Evolutionary conservation across 1,140 invertebrate genomes (phyloP).

Genomic region (Lordiphosa collinella): DNA sequence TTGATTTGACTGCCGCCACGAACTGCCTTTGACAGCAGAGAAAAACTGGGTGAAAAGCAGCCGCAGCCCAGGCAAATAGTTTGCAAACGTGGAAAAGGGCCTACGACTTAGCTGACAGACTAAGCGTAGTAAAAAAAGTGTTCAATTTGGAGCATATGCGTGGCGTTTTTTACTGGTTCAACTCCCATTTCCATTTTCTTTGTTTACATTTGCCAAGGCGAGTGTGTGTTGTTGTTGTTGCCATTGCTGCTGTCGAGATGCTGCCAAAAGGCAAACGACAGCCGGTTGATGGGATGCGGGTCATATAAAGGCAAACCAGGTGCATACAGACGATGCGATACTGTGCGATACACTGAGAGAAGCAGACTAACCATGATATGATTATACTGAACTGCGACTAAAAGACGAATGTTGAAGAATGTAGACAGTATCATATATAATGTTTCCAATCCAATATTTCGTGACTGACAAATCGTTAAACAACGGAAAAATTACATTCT

Average conservation of each 20-base stretch:
- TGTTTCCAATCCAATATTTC: too few relatives aligned
- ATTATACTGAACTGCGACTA: too few relatives aligned
- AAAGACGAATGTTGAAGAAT: too few relatives aligned
- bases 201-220: conserved; percentile 62
- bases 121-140: conserved; percentile 37
- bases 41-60: too few relatives aligned
- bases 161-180: conserved; percentile 34
- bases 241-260: conserved; percentile 20
- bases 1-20: conserved; percentile 63
- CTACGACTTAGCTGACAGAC: conserved; percentile 1
- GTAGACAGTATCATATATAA: too few relatives aligned
- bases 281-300: conserved; percentile 63
- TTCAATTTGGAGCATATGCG: conserved; percentile 52
- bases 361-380: too few relatives aligned
- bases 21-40: conserved; percentile 63
- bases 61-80: conserved; percentile 26
- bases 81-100: conserved; percentile 8
- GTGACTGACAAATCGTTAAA: too few relatives aligned
- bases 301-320: conserved; percentile 60
- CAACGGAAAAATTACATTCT: too few relatives aligned
- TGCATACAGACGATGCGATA: conserved; percentile 38
- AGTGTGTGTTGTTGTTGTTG: conserved; percentile 19
- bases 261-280: conserved; percentile 73
- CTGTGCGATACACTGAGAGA: conserved; percentile 7
- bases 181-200: conserved; percentile 69